Evolutionary conservation across 2,113 vertebrate genomes (phyloP).

Genomic region (Rhinopomastus cyanomelas): DNA sequence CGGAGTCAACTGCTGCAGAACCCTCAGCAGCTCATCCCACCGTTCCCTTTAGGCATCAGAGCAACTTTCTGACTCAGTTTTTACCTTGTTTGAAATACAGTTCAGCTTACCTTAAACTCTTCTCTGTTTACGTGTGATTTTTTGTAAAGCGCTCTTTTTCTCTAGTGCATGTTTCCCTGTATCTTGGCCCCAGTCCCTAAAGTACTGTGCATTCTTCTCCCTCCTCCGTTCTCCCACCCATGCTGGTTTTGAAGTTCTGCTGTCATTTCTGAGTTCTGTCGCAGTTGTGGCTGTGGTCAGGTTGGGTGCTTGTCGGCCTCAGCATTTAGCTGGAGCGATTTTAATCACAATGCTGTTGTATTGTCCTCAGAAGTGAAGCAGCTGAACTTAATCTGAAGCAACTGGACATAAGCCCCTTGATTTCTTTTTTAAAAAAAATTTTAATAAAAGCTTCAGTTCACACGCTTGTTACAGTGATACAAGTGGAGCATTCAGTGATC

Average conservation of each 20-base stretch:
- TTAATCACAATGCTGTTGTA: conserved; percentile 4
- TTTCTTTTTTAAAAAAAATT: neutral
- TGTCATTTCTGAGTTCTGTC: neutral
- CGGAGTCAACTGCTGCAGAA: neutral
- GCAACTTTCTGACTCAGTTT: neutral
- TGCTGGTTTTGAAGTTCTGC: neutral
- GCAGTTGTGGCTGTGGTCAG: neutral
- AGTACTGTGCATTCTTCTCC: neutral
- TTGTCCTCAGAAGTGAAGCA: conserved; percentile 36
- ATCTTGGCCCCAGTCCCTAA: conserved; percentile 6
- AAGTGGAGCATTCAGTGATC: neutral
- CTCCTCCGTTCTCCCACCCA: neutral
- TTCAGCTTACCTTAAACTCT: neutral
- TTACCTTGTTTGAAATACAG: neutral
- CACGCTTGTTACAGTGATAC: neutral
- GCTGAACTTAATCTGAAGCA: conserved; percentile 59
- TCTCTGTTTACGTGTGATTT: neutral
- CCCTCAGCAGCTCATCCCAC: neutral
- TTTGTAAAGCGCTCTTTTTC: neutral
- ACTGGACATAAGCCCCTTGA: neutral
- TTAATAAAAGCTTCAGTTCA: neutral
- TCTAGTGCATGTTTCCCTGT: neutral
- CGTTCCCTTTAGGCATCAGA: neutral
- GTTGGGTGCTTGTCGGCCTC: neutral
- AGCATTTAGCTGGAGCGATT: neutral